phyloP scores from a whole-genome alignment of 2,797 vertebrate species.

The Steatocranus sp. region DNA sequence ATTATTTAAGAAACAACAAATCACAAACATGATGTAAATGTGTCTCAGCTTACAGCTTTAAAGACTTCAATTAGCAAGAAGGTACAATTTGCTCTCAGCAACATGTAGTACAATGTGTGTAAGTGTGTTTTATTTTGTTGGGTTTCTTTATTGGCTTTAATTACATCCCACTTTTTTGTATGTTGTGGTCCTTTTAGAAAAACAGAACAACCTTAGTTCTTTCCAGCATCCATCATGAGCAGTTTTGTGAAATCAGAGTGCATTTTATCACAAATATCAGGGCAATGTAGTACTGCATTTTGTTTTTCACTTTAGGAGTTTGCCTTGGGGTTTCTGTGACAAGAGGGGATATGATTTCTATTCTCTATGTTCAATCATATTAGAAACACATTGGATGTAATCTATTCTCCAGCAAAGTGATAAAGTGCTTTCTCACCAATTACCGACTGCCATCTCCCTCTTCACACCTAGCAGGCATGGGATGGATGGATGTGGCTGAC shows the following conservation, averaged over 20 bases:
- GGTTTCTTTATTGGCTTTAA: background rate
- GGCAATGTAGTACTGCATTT: background rate
- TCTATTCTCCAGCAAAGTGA: constrained; percentile 61
- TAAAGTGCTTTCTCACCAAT: constrained; percentile 73
- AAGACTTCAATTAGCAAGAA: background rate
- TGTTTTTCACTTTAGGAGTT: background rate
- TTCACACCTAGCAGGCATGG: constrained; percentile 65
- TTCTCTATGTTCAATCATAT: constrained; percentile 40
- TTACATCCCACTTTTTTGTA: background rate
- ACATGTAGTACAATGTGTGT: background rate
- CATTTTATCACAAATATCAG: background rate
- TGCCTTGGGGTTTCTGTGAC: constrained; percentile 11
- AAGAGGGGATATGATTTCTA: constrained; percentile 15
- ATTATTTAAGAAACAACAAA: background rate
- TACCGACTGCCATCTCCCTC: constrained; percentile 64
- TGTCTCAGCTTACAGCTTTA: background rate
- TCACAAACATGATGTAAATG: background rate
- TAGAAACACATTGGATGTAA: constrained; percentile 58
- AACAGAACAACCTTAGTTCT: background rate
- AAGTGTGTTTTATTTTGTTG: fast-evolving
- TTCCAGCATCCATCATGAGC: background rate
- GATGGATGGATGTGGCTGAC: constrained; percentile 42
- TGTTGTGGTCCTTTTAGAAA: background rate
- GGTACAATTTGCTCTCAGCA: background rate
- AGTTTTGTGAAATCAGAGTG: background rate